Percentiles rank a stretch among this genome's conserved stretches.
These are phyloP conservation scores for Acholoe squamosa DNA, from an alignment of 2,888 invertebrate species.

Conservation along the genomic window DNA sequence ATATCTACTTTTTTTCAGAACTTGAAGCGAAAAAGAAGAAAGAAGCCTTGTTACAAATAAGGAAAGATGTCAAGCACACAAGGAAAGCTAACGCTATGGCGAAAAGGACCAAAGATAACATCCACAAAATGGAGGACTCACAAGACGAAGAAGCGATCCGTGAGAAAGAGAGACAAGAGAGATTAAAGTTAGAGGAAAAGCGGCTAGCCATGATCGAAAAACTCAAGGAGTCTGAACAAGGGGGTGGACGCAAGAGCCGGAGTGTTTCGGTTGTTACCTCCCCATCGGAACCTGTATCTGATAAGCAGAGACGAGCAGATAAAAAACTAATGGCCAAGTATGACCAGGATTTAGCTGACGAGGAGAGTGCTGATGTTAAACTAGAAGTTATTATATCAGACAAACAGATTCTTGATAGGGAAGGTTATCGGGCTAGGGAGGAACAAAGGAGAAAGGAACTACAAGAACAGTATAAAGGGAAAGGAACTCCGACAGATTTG, in stretches of 20 bases:
- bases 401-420: constrained; percentile 40
- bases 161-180: background rate
- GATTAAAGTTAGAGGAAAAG: constrained; percentile 29
- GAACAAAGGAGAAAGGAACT: constrained; percentile 10
- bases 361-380: background rate
- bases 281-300: background rate
- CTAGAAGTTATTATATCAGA: background rate
- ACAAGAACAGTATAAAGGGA: background rate
- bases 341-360: background rate
- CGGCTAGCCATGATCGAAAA: constrained; percentile 26
- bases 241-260: background rate
- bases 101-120: constrained; percentile 61
- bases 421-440: constrained; percentile 25
- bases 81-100: constrained; percentile 62
- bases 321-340: constrained; percentile 54
- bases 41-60: constrained; percentile 15
- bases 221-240: constrained; percentile 23
- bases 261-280: background rate
- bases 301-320: constrained; percentile 5
- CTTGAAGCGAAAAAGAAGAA: constrained; percentile 60
- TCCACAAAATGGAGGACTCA: background rate
- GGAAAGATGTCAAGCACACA: constrained; percentile 33
- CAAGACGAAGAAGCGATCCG: background rate
- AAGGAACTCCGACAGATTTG: background rate
- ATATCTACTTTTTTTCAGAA: constrained; percentile 19